Percentiles rank a stretch among this genome's conserved stretches.
These are phyloP conservation scores for Lycophotia porphyrea DNA, from an alignment of 2,888 invertebrate genomes.

Conservation along the genomic window DNA sequence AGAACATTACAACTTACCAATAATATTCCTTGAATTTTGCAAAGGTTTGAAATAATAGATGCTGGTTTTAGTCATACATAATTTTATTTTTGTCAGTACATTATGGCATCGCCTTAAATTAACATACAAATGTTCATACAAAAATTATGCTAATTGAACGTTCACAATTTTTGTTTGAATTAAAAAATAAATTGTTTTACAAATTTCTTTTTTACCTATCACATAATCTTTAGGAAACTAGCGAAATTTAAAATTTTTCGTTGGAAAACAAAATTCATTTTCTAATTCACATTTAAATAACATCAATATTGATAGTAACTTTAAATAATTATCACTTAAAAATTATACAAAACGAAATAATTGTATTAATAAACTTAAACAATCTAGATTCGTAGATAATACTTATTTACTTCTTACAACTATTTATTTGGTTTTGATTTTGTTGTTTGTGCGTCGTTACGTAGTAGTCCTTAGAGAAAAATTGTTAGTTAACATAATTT, in stretches of 20 bases:
- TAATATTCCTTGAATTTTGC: neutral
- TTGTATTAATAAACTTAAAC: constrained; percentile 50
- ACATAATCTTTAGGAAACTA: constrained; percentile 62
- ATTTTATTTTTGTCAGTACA: constrained; percentile 67
- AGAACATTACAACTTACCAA: neutral
- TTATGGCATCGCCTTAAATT: constrained; percentile 68
- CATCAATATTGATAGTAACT: constrained; percentile 28
- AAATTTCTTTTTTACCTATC: constrained; percentile 50
- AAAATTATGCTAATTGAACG: constrained; percentile 69
- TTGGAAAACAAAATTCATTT: constrained; percentile 22
- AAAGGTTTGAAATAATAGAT: constrained; percentile 5
- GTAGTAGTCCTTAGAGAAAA: constrained; percentile 19
- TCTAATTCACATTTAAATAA: constrained; percentile 43
- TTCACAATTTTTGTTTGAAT: constrained; percentile 52
- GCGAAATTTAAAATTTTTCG: constrained; percentile 41
- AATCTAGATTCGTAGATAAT: constrained; percentile 62
- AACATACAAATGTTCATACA: constrained; percentile 69
- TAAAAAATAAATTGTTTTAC: constrained; percentile 50
- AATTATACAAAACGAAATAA: constrained; percentile 31
- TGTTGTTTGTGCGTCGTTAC: constrained; percentile 58
- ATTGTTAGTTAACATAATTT: constrained; percentile 19
- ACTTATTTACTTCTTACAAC: constrained; percentile 59
- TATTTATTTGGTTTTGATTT: constrained; percentile 61
- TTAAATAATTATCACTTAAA: constrained; percentile 35
- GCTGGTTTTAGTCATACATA: constrained; percentile 41